A percentile compares a stretch with the other conserved stretches of the same genome.
These are phyloP conservation scores for Escarpia spicata DNA, from an alignment of 2,888 invertebrate genomes.

Conservation along the genomic window DNA sequence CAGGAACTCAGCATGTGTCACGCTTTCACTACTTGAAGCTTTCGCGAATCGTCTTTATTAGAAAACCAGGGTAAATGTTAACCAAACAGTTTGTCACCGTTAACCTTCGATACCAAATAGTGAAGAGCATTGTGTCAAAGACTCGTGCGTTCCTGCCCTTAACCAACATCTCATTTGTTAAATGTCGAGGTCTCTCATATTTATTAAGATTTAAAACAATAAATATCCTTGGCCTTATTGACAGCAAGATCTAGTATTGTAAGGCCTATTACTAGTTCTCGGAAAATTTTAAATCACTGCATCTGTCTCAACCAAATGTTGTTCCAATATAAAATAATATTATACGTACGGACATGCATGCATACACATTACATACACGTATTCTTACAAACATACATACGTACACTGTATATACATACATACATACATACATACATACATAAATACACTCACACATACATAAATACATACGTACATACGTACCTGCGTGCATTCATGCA, in stretches of 20 bases:
- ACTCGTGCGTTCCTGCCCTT: not conserved
- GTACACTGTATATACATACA: not conserved
- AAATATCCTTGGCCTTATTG: too few species aligned
- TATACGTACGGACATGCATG: not conserved
- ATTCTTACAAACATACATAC: not conserved
- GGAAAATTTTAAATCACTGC: too few species aligned
- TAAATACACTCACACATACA: not conserved
- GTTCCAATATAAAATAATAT: not conserved
- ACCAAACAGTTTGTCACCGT: not conserved
- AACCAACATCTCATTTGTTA: not conserved
- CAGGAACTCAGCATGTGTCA: too few species aligned
- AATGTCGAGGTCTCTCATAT: too few species aligned
- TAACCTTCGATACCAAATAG: not conserved
- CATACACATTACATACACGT: not conserved
- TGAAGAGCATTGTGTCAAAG: not conserved
- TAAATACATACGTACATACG: not conserved
- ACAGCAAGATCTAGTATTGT: too few species aligned
- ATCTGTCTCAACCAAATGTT: too few species aligned
- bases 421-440: too few species aligned
- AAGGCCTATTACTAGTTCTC: too few species aligned
- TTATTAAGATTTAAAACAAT: too few species aligned
- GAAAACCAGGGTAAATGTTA: too few species aligned
- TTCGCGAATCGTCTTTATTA: too few species aligned
- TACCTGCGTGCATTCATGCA: too few species aligned
- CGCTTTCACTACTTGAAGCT: not conserved